These are phyloP conservation scores for Cyphotilapia sp. DNA, from an alignment of 2,113 vertebrate genomes.

Conservation along the genomic window DNA sequence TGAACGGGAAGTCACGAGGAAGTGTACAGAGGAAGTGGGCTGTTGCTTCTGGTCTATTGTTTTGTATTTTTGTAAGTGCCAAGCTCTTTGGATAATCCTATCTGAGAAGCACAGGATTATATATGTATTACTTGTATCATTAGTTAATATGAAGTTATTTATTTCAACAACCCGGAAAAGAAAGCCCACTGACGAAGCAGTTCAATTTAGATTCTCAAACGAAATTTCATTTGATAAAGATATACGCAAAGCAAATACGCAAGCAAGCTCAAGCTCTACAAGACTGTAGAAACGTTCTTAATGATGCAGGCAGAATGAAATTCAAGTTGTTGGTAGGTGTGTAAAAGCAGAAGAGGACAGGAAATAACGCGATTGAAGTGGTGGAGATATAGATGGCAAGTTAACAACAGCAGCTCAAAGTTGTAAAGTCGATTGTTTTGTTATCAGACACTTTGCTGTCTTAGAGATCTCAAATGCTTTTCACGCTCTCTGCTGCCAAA, in stretches of 20 bases:
- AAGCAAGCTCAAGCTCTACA: background rate
- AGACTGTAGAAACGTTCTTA: background rate
- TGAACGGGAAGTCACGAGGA: slow-evolving; percentile 60
- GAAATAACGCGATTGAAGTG: background rate
- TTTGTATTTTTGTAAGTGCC: background rate
- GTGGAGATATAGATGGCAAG: background rate
- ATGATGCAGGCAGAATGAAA: background rate
- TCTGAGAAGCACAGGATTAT: background rate
- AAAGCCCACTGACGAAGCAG: background rate
- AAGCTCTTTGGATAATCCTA: background rate
- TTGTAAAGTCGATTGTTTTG: background rate
- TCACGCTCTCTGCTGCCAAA: background rate
- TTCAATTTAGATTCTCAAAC: background rate
- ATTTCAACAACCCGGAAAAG: background rate
- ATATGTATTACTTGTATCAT: background rate
- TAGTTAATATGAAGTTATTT: background rate
- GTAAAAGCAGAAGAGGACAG: background rate
- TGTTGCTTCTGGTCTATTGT: slow-evolving; percentile 62
- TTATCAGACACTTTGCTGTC: background rate
- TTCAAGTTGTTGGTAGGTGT: background rate
- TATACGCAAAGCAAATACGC: background rate
- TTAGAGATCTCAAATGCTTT: background rate
- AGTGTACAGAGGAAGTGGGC: slow-evolving; percentile 67
- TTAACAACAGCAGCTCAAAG: background rate
- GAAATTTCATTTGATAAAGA: background rate